Evolutionary conservation across 2,888 invertebrate species (phyloP).

Genomic region (Lepidocyrtinus sp.): DNA sequence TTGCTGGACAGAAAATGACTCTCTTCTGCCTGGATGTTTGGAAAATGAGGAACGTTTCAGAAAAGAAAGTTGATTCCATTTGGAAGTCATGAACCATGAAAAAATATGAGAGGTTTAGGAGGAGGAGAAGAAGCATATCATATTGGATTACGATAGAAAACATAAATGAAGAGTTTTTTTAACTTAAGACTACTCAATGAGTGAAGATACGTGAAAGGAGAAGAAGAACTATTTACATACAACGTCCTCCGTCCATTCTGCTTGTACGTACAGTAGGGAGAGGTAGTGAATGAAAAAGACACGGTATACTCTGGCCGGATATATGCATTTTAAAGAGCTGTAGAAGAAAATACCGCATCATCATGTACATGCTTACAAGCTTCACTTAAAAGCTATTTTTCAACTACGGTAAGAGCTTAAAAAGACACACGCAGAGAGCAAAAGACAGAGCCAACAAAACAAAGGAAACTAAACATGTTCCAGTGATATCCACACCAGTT

Average conservation of each 20-base stretch:
- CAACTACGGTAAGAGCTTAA: too few relatives aligned
- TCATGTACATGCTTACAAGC: conserved; percentile 44
- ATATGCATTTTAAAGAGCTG: conserved; percentile 22
- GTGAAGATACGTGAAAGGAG: background rate
- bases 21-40: too few relatives aligned
- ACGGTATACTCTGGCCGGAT: background rate
- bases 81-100: background rate
- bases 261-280: conserved; percentile 20
- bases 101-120: too few relatives aligned
- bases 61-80: background rate
- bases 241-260: too few relatives aligned
- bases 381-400: conserved; percentile 50
- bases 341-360: conserved; percentile 51
- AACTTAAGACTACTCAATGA: background rate
- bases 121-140: conserved; percentile 45
- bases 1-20: conserved; percentile 37
- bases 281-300: background rate
- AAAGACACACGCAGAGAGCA: too few relatives aligned
- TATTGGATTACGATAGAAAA: conserved; percentile 47
- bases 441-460: too few relatives aligned
- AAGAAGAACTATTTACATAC: conserved; percentile 14
- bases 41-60: conserved; percentile 36
- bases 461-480: too few relatives aligned
- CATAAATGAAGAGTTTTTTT: conserved; percentile 23
- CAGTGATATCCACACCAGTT: too few relatives aligned